Evolutionary conservation across 2,113 vertebrate genomes (phyloP).

Genomic region (Falco punctatus): DNA sequence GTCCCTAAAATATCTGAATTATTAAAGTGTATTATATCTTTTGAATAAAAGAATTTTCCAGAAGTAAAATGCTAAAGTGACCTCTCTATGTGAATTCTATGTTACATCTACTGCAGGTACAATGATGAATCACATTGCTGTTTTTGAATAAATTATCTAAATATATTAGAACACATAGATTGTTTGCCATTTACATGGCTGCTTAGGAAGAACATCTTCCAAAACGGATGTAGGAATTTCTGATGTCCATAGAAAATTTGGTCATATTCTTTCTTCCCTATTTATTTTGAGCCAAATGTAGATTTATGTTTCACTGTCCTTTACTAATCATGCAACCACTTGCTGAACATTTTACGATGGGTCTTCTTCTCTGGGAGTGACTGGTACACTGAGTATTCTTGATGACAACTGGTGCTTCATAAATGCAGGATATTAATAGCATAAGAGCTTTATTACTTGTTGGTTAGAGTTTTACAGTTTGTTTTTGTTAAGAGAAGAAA

Average conservation of each 20-base stretch:
- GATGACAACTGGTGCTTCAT: slow-evolving; percentile 25
- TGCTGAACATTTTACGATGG: background rate
- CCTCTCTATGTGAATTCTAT: background rate
- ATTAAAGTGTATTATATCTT: background rate
- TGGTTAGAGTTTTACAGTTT: background rate
- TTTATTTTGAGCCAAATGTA: background rate
- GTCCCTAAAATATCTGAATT: background rate
- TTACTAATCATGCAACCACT: background rate
- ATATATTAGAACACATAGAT: background rate
- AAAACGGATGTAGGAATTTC: background rate
- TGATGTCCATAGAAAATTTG: background rate
- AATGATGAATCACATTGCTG: background rate
- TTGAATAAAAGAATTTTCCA: background rate
- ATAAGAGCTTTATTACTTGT: background rate
- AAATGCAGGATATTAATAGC: slow-evolving; percentile 20
- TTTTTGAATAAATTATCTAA: background rate
- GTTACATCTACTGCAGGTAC: background rate
- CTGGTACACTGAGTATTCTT: slow-evolving; percentile 1
- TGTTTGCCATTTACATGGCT: background rate
- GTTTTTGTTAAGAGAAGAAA: background rate
- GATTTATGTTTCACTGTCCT: background rate
- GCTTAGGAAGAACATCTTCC: background rate
- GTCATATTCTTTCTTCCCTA: background rate
- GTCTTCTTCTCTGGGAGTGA: background rate
- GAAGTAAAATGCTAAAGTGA: background rate